These are phyloP conservation scores for Corapipo altera DNA, from an alignment of 2,113 vertebrate species.

Conservation along the genomic window DNA sequence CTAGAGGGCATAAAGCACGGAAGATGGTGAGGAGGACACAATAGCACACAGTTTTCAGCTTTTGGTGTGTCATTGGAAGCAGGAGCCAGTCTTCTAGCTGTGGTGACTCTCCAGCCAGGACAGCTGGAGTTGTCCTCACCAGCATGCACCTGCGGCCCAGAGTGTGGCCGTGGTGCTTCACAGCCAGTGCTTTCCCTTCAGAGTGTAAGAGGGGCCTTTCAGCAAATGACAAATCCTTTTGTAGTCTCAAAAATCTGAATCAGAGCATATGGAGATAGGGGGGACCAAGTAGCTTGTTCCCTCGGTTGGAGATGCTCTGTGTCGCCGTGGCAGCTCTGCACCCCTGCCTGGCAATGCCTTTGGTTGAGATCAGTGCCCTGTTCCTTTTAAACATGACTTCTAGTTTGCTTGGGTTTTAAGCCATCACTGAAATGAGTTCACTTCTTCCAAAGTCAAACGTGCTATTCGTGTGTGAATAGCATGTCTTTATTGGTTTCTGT, in stretches of 20 bases:
- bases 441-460: neutral
- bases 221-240: neutral
- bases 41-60: rapidly evolving
- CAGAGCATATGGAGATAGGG: rapidly evolving
- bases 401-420: neutral
- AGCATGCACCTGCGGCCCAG: rapidly evolving
- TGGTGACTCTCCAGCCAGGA: neutral
- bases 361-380: neutral
- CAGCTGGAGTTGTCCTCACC: neutral
- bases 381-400: neutral
- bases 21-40: neutral
- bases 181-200: neutral
- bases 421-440: neutral
- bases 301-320: neutral
- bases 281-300: neutral
- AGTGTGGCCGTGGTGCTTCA: neutral
- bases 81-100: neutral
- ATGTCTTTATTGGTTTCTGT: neutral
- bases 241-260: neutral
- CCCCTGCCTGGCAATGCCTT: neutral
- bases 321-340: neutral
- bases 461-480: neutral
- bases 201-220: neutral
- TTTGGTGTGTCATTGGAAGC: neutral
- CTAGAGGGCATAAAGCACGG: neutral